These are phyloP conservation scores for Adelphocoris suturalis DNA, from an alignment of 2,888 invertebrate species.

Conservation along the genomic window DNA sequence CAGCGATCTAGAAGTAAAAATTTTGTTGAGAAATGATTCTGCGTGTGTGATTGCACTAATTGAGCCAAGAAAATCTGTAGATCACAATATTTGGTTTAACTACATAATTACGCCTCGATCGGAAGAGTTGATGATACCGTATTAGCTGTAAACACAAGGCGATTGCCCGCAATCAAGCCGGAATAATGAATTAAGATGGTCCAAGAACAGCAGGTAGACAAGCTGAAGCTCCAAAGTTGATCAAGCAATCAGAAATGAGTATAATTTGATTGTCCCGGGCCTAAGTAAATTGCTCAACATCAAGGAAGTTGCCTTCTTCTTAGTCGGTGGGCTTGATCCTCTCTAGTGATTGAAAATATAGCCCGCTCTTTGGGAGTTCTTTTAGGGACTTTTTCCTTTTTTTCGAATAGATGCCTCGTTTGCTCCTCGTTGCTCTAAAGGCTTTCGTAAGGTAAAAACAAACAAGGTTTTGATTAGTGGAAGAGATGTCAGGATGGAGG, in stretches of 20 bases:
- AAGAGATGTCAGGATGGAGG: slow-evolving; percentile 3
- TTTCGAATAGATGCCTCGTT: slow-evolving; percentile 62
- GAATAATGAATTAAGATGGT: slow-evolving; percentile 20
- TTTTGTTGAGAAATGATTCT: no score
- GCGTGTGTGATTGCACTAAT: no score
- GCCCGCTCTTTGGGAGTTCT: background rate
- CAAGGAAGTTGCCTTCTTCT: slow-evolving; percentile 3
- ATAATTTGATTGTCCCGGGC: slow-evolving; percentile 31
- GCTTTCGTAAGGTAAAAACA: slow-evolving; percentile 58
- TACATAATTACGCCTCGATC: background rate
- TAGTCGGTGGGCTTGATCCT: slow-evolving; percentile 38
- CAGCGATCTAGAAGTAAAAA: no score
- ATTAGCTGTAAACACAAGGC: slow-evolving; percentile 32
- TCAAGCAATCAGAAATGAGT: slow-evolving; percentile 39
- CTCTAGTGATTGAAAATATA: slow-evolving; percentile 34
- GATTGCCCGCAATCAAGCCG: slow-evolving; percentile 17
- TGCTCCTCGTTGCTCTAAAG: slow-evolving; percentile 57
- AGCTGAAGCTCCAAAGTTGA: slow-evolving; percentile 26
- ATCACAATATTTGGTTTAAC: background rate
- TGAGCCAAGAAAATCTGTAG: background rate
- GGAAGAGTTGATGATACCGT: background rate
- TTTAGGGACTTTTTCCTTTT: background rate
- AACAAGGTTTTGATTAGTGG: slow-evolving; percentile 70
- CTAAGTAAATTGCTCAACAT: slow-evolving; percentile 34
- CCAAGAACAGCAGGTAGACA: slow-evolving; percentile 8